Percentiles rank a stretch among this genome's conserved stretches.
Evolutionary conservation across 2,888 invertebrate species (phyloP).

Genomic region (Heliconius cydno): DNA sequence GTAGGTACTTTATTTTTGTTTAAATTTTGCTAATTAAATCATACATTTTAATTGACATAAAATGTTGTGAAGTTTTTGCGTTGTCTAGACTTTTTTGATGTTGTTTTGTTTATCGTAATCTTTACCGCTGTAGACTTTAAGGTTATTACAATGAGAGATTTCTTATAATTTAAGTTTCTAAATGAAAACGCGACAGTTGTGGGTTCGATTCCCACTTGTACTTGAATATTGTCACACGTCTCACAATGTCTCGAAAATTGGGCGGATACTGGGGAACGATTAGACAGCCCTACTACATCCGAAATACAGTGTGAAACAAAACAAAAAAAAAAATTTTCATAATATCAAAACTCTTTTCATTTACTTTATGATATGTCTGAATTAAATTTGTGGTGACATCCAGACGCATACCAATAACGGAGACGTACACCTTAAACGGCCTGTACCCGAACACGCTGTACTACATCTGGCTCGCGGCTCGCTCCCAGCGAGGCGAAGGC

Average conservation of each 20-base stretch:
- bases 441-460: conserved; percentile 98
- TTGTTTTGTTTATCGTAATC: not conserved
- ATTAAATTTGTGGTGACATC: not conserved
- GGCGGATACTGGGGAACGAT: too few species aligned
- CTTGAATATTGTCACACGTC: too few species aligned
- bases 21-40: not conserved
- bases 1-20: not conserved
- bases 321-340: too few species aligned
- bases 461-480: conserved; percentile 97
- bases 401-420: conserved; percentile 90
- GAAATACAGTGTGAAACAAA: too few species aligned
- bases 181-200: too few species aligned
- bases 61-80: not conserved
- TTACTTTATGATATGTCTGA: not conserved
- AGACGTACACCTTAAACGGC: conserved; percentile 93
- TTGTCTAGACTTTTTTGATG: not conserved
- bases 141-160: too few species aligned
- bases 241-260: too few species aligned
- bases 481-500: conserved; percentile 96
- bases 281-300: too few species aligned
- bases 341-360: too few species aligned
- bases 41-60: not conserved
- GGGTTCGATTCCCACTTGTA: too few species aligned
- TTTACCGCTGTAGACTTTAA: not conserved
- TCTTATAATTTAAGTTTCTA: too few species aligned